A percentile compares a stretch with the other conserved stretches of the same genome.
These are phyloP conservation scores for Monodelphis domestica DNA, from an alignment of 2,797 vertebrate genomes.

Conservation along the genomic window DNA sequence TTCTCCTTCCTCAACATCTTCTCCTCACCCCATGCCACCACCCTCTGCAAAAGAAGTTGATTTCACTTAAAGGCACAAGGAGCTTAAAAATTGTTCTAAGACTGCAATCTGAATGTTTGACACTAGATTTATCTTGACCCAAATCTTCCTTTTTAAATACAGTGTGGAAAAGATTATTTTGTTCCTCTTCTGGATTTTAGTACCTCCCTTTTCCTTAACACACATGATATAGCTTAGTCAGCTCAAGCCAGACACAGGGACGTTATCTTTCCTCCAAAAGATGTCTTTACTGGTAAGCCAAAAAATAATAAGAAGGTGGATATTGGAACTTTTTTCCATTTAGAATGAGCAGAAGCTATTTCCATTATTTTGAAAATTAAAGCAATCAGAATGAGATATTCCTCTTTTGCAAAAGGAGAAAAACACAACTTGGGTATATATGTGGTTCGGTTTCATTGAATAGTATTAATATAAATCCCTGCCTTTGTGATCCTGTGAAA, in stretches of 20 bases:
- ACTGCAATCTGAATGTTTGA: constrained; percentile 58
- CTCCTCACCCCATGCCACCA: too few species aligned
- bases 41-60: constrained; percentile 38
- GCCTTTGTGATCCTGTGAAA: constrained; percentile 62
- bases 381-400: constrained; percentile 46
- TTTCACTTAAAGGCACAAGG: neutral
- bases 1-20: too few species aligned
- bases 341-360: neutral
- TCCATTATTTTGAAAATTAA: constrained; percentile 69
- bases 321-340: neutral
- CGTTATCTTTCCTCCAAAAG: constrained; percentile 35
- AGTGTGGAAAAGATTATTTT: constrained; percentile 67
- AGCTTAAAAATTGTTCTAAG: constrained; percentile 59
- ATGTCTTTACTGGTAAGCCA: constrained; percentile 50
- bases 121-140: constrained; percentile 67
- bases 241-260: constrained; percentile 60
- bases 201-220: constrained; percentile 65
- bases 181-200: constrained; percentile 56
- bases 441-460: constrained; percentile 46
- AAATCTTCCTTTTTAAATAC: constrained; percentile 69
- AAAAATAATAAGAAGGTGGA: constrained; percentile 19
- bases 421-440: constrained; percentile 41
- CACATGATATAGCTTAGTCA: constrained; percentile 44
- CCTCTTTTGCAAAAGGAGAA: constrained; percentile 54
- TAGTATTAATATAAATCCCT: constrained; percentile 43